Conservation (phyloP, 2,888 invertebrate genomes). For the Mycogona germanica region DNA sequence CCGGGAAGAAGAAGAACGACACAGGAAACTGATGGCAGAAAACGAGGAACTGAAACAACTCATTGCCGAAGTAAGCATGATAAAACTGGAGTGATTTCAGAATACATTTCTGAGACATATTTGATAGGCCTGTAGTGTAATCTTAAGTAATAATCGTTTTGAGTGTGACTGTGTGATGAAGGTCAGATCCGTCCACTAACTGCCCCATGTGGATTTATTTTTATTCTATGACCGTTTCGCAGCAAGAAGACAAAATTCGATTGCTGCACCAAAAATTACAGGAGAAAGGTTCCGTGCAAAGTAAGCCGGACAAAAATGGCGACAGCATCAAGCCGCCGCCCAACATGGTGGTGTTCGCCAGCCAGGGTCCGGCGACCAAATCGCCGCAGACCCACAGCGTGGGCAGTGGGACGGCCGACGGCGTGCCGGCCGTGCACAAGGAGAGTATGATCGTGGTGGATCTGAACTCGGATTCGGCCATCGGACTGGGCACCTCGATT, state of each 20-base stretch:
- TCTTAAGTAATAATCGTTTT: too few species aligned
- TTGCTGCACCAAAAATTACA: constrained; percentile 23
- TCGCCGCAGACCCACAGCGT: background rate
- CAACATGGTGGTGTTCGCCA: constrained; percentile 8
- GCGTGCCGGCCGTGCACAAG: constrained; percentile 11
- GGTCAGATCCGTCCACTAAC: background rate
- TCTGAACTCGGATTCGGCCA: constrained; percentile 66
- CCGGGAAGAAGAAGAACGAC: constrained; percentile 82
- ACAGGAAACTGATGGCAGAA: constrained; percentile 81
- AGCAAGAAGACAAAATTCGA: constrained; percentile 28
- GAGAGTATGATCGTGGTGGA: constrained; percentile 55
- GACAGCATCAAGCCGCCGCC: background rate
- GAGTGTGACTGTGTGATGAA: too few species aligned
- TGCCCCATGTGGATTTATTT: constrained; percentile 1
- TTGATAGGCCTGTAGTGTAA: too few species aligned
- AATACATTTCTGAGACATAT: too few species aligned
- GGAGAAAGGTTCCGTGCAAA: constrained; percentile 23
- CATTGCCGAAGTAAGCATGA: constrained; percentile 69
- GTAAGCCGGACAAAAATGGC: constrained; percentile 11
- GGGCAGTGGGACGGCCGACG: constrained; percentile 7
- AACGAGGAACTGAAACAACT: constrained; percentile 94
- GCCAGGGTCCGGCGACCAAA: background rate
- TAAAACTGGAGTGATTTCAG: too few species aligned
- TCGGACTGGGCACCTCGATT: constrained; percentile 40
- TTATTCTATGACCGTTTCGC: constrained; percentile 6